phyloP scores from a whole-genome alignment of 1,140 invertebrate genomes.

The Polypedilum vanderplanki region DNA sequence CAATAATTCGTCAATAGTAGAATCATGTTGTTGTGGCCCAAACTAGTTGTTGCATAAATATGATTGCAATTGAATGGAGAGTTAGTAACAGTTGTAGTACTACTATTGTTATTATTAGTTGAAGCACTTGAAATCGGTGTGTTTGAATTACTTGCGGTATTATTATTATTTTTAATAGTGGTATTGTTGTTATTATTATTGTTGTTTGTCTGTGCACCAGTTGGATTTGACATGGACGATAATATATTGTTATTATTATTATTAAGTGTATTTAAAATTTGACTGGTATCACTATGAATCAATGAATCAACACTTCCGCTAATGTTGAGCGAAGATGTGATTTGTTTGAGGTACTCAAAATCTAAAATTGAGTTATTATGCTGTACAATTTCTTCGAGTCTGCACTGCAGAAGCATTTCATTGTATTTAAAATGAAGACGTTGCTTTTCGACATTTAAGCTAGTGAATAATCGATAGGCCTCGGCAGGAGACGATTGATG shows the following conservation, averaged over 20 bases:
- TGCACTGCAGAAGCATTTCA: slow-evolving; percentile 63
- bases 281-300: not conserved
- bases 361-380: slow-evolving; percentile 58
- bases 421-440: slow-evolving; percentile 59
- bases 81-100: slow-evolving; percentile 39
- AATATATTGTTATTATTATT: slow-evolving; percentile 13
- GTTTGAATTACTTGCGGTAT: slow-evolving; percentile 21
- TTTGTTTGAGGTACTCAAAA: slow-evolving; percentile 56
- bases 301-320: not conserved
- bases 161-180: not conserved
- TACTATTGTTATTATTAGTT: not conserved
- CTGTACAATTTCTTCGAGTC: slow-evolving; percentile 61
- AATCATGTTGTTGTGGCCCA: slow-evolving; percentile 53
- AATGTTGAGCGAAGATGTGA: slow-evolving; percentile 53
- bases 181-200: slow-evolving; percentile 29
- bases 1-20: slow-evolving; percentile 66
- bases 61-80: slow-evolving; percentile 44
- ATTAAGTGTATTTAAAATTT: slow-evolving; percentile 21
- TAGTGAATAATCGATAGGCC: slow-evolving; percentile 50
- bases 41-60: slow-evolving; percentile 34
- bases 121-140: slow-evolving; percentile 10
- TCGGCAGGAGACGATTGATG: slow-evolving; percentile 46
- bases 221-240: not conserved
- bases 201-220: not conserved
- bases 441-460: slow-evolving; percentile 54